Conservation (phyloP, 1,140 invertebrate species). For the Pantala flavescens region DNA sequence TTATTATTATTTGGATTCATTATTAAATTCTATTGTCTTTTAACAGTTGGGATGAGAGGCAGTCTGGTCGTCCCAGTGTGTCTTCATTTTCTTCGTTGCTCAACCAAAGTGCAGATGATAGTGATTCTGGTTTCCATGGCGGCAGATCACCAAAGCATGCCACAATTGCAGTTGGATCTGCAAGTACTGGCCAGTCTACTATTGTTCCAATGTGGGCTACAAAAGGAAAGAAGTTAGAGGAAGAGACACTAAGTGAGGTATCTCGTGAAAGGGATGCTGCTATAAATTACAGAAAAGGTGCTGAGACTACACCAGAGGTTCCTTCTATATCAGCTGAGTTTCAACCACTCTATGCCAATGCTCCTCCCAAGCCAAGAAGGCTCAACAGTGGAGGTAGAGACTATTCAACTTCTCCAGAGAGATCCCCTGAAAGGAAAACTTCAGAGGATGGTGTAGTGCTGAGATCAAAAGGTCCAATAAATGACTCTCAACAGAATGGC, state of each 20-base stretch:
- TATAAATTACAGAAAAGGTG: constrained; percentile 13
- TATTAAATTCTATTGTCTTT: too few species aligned
- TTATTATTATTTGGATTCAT: too few species aligned
- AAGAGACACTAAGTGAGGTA: constrained; percentile 18
- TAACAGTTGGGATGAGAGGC: constrained; percentile 27
- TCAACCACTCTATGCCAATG: constrained; percentile 77
- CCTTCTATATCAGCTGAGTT: not conserved
- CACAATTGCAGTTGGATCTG: constrained; percentile 24
- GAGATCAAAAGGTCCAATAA: constrained; percentile 28
- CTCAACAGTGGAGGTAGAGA: constrained; percentile 49
- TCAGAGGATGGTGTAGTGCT: constrained; percentile 27
- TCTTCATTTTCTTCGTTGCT: constrained; percentile 36
- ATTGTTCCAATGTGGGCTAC: constrained; percentile 21
- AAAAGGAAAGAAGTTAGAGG: constrained; percentile 18
- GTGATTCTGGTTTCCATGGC: constrained; percentile 30
- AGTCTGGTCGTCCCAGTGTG: constrained; percentile 35
- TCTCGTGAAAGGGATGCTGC: not conserved
- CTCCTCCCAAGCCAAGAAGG: constrained; percentile 72
- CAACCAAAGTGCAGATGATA: constrained; percentile 45
- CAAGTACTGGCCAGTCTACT: constrained; percentile 25
- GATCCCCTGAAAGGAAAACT: constrained; percentile 30
- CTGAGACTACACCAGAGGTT: not conserved
- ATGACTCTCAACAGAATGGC: constrained; percentile 29
- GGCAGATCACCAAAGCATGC: constrained; percentile 17
- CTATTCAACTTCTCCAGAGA: constrained; percentile 54